Percentiles rank a stretch among this genome's conserved stretches.
Evolutionary conservation across 2,113 vertebrate genomes (phyloP).

Genomic region (Seriola dumerili): DNA sequence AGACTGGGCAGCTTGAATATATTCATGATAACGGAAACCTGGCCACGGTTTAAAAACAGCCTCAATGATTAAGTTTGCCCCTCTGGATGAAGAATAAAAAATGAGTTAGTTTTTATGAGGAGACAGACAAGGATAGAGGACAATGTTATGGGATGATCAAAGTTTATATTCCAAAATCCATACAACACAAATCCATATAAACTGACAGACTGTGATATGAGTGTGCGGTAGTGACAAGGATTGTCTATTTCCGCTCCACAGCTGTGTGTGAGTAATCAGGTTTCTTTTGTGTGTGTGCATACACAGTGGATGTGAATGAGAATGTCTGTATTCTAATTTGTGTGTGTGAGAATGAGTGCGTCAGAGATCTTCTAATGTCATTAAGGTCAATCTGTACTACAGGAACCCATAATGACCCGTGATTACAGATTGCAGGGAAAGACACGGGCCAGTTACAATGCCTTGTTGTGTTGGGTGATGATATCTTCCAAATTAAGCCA

Average conservation of each 20-base stretch:
- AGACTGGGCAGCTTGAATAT: not conserved
- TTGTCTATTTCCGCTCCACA: conserved; percentile 31
- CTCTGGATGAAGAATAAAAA: not conserved
- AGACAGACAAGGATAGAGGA: not conserved
- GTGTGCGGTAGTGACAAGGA: not conserved
- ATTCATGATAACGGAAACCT: conserved; percentile 11
- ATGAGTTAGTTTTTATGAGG: not conserved
- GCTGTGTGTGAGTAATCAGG: conserved; percentile 28
- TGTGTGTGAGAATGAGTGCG: conserved; percentile 3
- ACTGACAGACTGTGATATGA: not conserved
- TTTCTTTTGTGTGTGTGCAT: not conserved
- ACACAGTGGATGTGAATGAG: not conserved
- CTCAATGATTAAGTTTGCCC: not conserved
- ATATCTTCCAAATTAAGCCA: conserved; percentile 28
- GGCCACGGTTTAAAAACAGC: not conserved
- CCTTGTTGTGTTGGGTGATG: conserved; percentile 21
- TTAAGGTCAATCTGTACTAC: conserved; percentile 35
- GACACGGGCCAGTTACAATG: conserved; percentile 19
- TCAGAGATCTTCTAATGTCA: conserved; percentile 48
- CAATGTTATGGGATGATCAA: not conserved
- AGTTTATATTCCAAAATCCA: conserved; percentile 12
- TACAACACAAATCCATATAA: not conserved
- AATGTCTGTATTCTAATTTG: conserved; percentile 22
- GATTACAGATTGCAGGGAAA: conserved; percentile 40
- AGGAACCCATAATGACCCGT: conserved; percentile 34